These are phyloP conservation scores for Nerophis lumbriciformis DNA, from an alignment of 2,113 vertebrate genomes.

Conservation along the genomic window DNA sequence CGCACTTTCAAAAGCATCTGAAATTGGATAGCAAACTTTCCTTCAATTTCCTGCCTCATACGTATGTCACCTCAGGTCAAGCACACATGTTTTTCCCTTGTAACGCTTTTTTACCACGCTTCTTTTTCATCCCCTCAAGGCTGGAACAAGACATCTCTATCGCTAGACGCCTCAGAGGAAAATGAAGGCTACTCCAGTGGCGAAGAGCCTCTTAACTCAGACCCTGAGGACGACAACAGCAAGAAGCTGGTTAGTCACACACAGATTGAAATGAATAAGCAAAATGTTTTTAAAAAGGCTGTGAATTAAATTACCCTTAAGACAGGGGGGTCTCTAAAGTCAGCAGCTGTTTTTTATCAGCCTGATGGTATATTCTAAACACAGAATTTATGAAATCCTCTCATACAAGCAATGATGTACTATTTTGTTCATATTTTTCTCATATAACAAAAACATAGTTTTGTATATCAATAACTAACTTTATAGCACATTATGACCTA, in stretches of 20 bases:
- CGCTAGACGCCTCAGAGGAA: slow-evolving; percentile 85
- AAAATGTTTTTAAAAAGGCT: too few species aligned
- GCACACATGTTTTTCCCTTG: not conserved
- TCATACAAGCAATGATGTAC: too few species aligned
- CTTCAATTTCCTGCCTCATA: not conserved
- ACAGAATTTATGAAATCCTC: too few species aligned
- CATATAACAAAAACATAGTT: too few species aligned
- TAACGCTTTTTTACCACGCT: too few species aligned
- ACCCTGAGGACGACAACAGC: slow-evolving; percentile 83
- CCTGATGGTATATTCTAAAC: too few species aligned
- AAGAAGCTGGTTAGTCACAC: slow-evolving; percentile 82
- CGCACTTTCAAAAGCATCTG: not conserved
- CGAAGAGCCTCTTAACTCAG: slow-evolving; percentile 89
- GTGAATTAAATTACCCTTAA: too few species aligned
- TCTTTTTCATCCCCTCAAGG: slow-evolving; percentile 62
- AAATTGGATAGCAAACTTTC: slow-evolving; percentile 17
- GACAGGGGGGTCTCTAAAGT: too few species aligned
- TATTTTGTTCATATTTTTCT: too few species aligned
- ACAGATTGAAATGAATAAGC: not conserved
- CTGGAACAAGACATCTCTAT: slow-evolving; percentile 84
- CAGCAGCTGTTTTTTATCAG: too few species aligned
- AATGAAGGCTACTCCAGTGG: slow-evolving; percentile 88
- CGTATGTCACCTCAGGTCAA: not conserved
- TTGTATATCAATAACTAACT: too few species aligned
- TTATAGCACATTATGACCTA: too few species aligned